Evolutionary conservation across 2,888 invertebrate genomes (phyloP).

Genomic region (Notodonta dromedarius): DNA sequence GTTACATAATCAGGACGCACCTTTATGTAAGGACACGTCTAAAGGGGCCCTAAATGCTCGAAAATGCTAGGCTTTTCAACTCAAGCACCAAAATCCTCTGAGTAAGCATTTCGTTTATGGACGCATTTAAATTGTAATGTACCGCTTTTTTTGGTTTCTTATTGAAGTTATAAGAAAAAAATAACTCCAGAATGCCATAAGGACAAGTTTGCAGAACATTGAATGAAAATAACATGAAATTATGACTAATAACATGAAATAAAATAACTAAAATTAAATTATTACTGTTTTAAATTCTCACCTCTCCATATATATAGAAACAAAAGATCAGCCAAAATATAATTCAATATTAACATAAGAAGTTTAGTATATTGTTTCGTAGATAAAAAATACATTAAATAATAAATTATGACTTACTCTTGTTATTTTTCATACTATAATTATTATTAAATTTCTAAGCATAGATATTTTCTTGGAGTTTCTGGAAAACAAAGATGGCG

Average conservation of each 20-base stretch:
- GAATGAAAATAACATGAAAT: neutral
- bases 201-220: too few species aligned
- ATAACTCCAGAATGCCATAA: too few species aligned
- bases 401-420: too few species aligned
- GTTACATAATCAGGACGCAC: neutral
- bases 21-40: constrained; percentile 16
- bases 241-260: neutral
- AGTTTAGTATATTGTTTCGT: too few species aligned
- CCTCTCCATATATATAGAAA: constrained; percentile 20
- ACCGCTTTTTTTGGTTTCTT: too few species aligned
- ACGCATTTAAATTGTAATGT: too few species aligned
- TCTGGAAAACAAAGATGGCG: too few species aligned
- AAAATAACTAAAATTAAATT: constrained; percentile 19
- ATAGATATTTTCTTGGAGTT: too few species aligned
- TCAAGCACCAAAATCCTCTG: constrained; percentile 65
- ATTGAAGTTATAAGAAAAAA: too few species aligned
- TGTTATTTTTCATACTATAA: too few species aligned
- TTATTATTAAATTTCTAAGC: too few species aligned
- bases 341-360: constrained; percentile 29
- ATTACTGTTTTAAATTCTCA: constrained; percentile 32
- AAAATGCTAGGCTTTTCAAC: constrained; percentile 72
- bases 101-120: constrained; percentile 13
- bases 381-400: too few species aligned
- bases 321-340: constrained; percentile 25
- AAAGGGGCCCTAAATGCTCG: constrained; percentile 75